Percentiles rank a stretch among this genome's conserved stretches.
Evolutionary conservation across 2,888 invertebrate species (phyloP).

Genomic region (Cryptocephalus moraei): DNA sequence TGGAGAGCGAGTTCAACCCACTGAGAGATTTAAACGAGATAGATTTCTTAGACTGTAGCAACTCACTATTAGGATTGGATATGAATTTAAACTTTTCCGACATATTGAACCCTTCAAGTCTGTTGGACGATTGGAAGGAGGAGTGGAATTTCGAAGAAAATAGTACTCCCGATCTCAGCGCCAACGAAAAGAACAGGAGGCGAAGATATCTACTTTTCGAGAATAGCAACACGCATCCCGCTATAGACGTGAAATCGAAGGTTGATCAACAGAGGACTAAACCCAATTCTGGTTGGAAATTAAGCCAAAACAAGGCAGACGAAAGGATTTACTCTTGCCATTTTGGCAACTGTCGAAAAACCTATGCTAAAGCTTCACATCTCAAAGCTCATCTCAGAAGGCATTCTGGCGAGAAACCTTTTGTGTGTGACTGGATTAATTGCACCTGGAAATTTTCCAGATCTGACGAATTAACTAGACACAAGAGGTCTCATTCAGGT

Average conservation of each 20-base stretch:
- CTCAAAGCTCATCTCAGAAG: constrained; percentile 79
- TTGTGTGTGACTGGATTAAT: constrained; percentile 50
- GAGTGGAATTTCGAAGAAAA: too few species aligned
- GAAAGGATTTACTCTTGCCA: constrained; percentile 58
- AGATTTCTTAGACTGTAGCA: too few species aligned
- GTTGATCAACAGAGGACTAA: not conserved
- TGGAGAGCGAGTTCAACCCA: too few species aligned
- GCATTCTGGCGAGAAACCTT: constrained; percentile 60
- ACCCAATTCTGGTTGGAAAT: not conserved
- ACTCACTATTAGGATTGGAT: too few species aligned
- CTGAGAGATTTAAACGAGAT: too few species aligned
- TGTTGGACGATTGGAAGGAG: too few species aligned
- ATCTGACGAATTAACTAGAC: constrained; percentile 87
- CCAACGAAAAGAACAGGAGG: constrained; percentile 30
- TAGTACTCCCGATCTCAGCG: too few species aligned
- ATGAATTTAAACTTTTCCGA: too few species aligned
- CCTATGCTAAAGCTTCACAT: constrained; percentile 85
- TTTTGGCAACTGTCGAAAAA: constrained; percentile 62
- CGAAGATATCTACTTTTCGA: constrained; percentile 35
- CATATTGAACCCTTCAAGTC: too few species aligned
- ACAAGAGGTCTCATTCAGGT: constrained; percentile 90
- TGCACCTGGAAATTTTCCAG: constrained; percentile 91
- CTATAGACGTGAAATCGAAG: not conserved
- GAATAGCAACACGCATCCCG: constrained; percentile 18
- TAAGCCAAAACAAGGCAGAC: constrained; percentile 19